These are phyloP conservation scores for Palythoa caribaeorum DNA, from an alignment of 92 coral and sea anemone genomes.

Conservation along the genomic window DNA sequence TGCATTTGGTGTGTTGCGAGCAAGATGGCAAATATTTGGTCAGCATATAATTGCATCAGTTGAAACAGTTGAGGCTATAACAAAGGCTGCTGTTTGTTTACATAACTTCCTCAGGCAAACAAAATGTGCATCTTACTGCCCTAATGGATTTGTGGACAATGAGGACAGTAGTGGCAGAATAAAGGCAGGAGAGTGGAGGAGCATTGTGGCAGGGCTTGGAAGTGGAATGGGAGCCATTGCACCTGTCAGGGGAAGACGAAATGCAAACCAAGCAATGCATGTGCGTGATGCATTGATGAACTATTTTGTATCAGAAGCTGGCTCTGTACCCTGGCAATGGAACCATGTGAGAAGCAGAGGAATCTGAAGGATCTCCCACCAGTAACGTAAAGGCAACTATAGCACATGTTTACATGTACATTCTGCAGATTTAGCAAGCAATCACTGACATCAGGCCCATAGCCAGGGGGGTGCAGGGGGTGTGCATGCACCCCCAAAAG, in stretches of 20 bases:
- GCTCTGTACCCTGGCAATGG: conserved; percentile 78
- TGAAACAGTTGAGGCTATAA: conserved; percentile 72
- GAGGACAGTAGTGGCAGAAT: conserved; percentile 59
- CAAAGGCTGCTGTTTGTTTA: conserved; percentile 76
- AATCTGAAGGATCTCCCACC: conserved; percentile 47
- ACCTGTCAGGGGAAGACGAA: conserved; percentile 66
- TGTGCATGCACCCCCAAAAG: conserved; percentile 5
- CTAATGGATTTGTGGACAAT: conserved; percentile 71
- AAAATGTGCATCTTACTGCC: conserved; percentile 65
- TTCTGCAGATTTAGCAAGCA: conserved; percentile 41
- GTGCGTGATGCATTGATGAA: conserved; percentile 60
- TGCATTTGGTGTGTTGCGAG: conserved; percentile 72
- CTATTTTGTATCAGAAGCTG: conserved; percentile 70
- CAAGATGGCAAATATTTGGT: conserved; percentile 77
- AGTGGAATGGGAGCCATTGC: conserved; percentile 48
- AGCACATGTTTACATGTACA: conserved; percentile 45
- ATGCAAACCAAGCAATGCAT: conserved; percentile 52
- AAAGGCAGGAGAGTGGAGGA: conserved; percentile 71
- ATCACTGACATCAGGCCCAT: conserved; percentile 42
- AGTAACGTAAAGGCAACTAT: conserved; percentile 41
- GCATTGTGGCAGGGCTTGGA: conserved; percentile 39
- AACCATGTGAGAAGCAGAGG: conserved; percentile 78
- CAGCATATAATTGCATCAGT: conserved; percentile 71
- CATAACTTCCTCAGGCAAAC: conserved; percentile 76
- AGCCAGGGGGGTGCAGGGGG: conserved; percentile 33